Evolutionary conservation across 2,113 vertebrate genomes (phyloP), one percentile per base, ranked within the genome.

Genomic region (Carassius gibelio): DNA sequence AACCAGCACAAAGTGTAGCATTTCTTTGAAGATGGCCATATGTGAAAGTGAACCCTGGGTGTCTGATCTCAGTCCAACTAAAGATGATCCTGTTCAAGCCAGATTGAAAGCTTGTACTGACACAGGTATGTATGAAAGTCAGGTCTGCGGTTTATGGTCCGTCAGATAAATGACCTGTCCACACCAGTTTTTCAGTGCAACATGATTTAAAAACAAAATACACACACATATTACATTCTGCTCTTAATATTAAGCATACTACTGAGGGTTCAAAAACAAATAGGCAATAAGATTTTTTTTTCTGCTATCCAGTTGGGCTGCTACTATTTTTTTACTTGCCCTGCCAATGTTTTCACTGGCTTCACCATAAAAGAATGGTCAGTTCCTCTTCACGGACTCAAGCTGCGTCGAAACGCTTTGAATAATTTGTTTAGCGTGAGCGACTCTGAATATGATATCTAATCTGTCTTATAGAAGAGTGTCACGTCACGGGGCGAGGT

Each of bases 1-100:
- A 92, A 92, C 89, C 82, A 90, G 81, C 91, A 94, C 94, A 94
- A 93, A 93, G 91, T 91, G 90, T 94, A 94, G 93, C 94, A 94
- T 95, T 95, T 94, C 94, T 94, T 95, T 94, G 93, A 95, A 95
- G 94, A 88, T 81, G 88, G 89, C 72, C 80, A 81, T 81, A 81
- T 81, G 79, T 81, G 79, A 81, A 81, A 81, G 79, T 59, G 34
- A 81, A 85, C 68, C 19, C 79, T 78, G 79, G 79, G 26, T 52
- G 66, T 64, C 72, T 82, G 84, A 75, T 59, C 77, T 50, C 84
- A 61, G 59, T 66, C 75, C 83, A 84, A 50, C 45, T 83, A 83
- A 81, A 75, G 84, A 81, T 81, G 62, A 52, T 69, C 42, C 62
- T 5, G 23, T 66, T 81, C 78, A 48, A 61, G 38, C 78, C 38